A percentile compares a stretch with the other conserved stretches of the same genome.
phyloP scores from a whole-genome alignment of 1,140 invertebrate species.

The Drosophila erecta region DNA sequence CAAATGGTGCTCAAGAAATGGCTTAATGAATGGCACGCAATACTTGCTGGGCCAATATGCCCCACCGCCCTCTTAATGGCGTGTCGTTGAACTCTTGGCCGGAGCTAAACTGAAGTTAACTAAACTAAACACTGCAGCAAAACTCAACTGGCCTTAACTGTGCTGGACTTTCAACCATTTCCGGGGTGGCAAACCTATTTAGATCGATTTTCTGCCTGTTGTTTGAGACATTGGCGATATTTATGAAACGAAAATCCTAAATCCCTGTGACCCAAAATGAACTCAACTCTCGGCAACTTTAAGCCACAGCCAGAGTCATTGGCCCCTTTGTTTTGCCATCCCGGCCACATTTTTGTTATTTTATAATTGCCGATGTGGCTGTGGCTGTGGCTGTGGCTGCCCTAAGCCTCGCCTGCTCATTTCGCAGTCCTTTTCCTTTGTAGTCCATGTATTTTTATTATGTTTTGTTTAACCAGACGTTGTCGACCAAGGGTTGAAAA shows the following conservation, averaged over 20 bases:
- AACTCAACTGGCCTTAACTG: conserved; percentile 1
- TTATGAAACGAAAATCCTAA: conserved; percentile 24
- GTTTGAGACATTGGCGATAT: conserved; percentile 25
- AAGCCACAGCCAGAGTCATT: conserved; percentile 38
- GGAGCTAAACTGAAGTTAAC: too few relatives aligned
- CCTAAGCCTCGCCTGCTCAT: conserved; percentile 27
- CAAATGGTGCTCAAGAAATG: conserved; percentile 49
- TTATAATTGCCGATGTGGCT: conserved; percentile 50
- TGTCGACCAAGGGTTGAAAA: conserved; percentile 23
- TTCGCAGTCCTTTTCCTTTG: conserved; percentile 42
- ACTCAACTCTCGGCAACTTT: conserved; percentile 18
- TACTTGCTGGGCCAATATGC: neutral
- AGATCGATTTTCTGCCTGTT: conserved; percentile 36
- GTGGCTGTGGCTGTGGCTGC: conserved; percentile 3
- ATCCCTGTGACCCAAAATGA: conserved; percentile 46
- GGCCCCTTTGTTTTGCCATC: conserved; percentile 41
- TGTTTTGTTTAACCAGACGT: conserved; percentile 36
- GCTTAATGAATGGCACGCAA: conserved; percentile 47
- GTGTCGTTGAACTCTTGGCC: conserved; percentile 38
- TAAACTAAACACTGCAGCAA: neutral
- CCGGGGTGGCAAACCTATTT: conserved; percentile 35
- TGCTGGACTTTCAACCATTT: conserved; percentile 17
- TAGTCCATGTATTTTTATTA: conserved; percentile 30
- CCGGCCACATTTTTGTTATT: conserved; percentile 51
- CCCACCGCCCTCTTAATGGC: conserved; percentile 11